Percentiles rank a stretch among this genome's conserved stretches.
These are phyloP conservation scores for Uloborus diversus DNA, from an alignment of 1,140 invertebrate species.

Conservation along the genomic window DNA sequence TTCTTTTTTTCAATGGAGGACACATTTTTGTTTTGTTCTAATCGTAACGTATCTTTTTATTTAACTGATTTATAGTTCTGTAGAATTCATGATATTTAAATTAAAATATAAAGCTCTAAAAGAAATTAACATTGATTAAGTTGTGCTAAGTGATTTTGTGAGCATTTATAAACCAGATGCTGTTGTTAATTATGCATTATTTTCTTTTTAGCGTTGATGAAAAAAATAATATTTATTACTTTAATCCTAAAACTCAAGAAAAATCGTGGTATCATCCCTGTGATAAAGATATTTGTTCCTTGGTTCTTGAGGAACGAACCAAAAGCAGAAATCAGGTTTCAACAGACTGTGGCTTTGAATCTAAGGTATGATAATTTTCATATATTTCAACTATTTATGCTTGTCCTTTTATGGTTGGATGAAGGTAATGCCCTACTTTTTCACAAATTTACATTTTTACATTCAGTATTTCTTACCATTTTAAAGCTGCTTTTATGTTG, in stretches of 20 bases:
- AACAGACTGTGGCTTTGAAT: constrained; percentile 23
- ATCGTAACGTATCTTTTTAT: neutral
- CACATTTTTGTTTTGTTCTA: no score
- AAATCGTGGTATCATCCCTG: constrained; percentile 59
- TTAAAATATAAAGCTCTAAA: neutral
- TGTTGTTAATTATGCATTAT: neutral
- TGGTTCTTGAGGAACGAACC: constrained; percentile 56
- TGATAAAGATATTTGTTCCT: constrained; percentile 53
- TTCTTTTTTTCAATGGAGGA: no score
- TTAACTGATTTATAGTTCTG: neutral
- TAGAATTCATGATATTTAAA: neutral
- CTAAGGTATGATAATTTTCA: constrained; percentile 16
- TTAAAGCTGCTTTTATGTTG: neutral
- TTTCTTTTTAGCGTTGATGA: constrained; percentile 50
- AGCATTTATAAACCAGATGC: neutral
- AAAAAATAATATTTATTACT: constrained; percentile 57
- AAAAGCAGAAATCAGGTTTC: neutral
- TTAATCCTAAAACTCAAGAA: constrained; percentile 54
- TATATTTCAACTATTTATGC: neutral
- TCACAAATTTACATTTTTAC: neutral
- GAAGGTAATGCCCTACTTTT: neutral
- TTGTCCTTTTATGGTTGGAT: neutral
- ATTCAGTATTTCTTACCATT: neutral
- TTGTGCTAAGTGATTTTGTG: neutral
- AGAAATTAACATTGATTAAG: neutral